Evolutionary conservation across 2,797 vertebrate species (phyloP), one percentile per base, ranked within the genome.

Genomic region (Holocentrus rufus): DNA sequence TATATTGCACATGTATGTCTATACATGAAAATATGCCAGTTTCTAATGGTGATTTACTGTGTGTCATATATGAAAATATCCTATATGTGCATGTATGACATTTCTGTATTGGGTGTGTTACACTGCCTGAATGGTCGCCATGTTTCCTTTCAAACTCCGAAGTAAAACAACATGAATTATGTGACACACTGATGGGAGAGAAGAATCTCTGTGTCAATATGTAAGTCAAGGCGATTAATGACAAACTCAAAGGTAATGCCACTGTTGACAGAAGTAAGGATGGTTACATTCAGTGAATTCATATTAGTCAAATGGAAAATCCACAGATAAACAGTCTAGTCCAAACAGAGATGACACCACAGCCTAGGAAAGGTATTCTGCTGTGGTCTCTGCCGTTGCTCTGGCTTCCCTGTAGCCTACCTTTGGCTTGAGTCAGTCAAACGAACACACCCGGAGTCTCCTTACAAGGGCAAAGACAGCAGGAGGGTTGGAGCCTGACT

Each of bases 401-500:
- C 86, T 85, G 65, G 57, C 73, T 58, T 60, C 60, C 14, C 67
- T 76, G 66, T 79, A 5, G 31, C 31, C 31, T 34, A 66, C 66
- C 79, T 89, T 91, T 85, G 81, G 74, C 18, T 67, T 61, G 87
- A 87, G 82, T 87, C 69, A 90, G 84, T 79, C 84, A 80, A 71
- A 74, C 0, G 42, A 83, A 85, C 88, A 85, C 82, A 87, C 71
- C 72, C 53, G 65, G 80, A 88, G 89, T 93, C 87, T 92, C 93
- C 93, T 93, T 94, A 93, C 91, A 94, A 94, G 93, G 94, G 76
- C 92, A 92, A 79, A 88, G 81, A 64, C 81, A 83, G 82, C 76
- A 73, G 78, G 86, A 83, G 68, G 72, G 66, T 68, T 52, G 59
- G 70, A 77, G 88, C 69, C 77, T 82, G 63, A 61, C 44, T 42